Conservation (phyloP, 2,888 invertebrate genomes). For the Malthinus flaveolus region DNA sequence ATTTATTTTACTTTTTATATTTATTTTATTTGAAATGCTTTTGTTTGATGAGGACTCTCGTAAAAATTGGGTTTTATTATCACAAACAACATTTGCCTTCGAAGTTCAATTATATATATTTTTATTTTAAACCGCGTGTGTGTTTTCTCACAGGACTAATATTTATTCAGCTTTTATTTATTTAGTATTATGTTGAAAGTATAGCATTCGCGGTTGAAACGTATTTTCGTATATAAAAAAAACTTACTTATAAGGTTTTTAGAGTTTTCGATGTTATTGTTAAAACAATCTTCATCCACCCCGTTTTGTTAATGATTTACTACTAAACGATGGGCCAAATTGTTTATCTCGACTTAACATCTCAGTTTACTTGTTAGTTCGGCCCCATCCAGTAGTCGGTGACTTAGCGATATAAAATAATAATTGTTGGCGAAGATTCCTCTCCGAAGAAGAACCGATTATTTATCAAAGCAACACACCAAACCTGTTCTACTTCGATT, state of each 20-base stretch:
- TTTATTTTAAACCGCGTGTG: constrained; percentile 48
- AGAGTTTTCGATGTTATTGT: constrained; percentile 14
- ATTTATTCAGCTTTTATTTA: constrained; percentile 50
- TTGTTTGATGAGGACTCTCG: constrained; percentile 48
- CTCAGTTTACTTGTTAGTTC: too few species aligned
- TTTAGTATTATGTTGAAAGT: constrained; percentile 42
- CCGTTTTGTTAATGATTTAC: too few species aligned
- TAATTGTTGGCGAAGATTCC: not conserved
- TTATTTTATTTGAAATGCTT: constrained; percentile 33
- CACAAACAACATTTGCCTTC: constrained; percentile 54
- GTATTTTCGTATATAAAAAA: constrained; percentile 26
- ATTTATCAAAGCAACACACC: constrained; percentile 1
- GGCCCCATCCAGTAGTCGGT: not conserved
- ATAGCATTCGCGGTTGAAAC: constrained; percentile 23
- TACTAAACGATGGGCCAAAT: too few species aligned
- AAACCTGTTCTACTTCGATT: constrained; percentile 3
- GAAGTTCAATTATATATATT: constrained; percentile 53
- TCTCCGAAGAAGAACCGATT: not conserved
- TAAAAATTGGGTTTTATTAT: constrained; percentile 56
- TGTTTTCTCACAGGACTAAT: constrained; percentile 47
- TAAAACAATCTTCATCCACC: not conserved
- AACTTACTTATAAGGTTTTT: constrained; percentile 18
- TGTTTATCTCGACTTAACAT: too few species aligned
- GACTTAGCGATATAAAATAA: not conserved
- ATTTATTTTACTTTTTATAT: constrained; percentile 35